Evolutionary conservation across 2,113 vertebrate genomes (phyloP).

Genomic region (Phyllostomus hastatus): DNA sequence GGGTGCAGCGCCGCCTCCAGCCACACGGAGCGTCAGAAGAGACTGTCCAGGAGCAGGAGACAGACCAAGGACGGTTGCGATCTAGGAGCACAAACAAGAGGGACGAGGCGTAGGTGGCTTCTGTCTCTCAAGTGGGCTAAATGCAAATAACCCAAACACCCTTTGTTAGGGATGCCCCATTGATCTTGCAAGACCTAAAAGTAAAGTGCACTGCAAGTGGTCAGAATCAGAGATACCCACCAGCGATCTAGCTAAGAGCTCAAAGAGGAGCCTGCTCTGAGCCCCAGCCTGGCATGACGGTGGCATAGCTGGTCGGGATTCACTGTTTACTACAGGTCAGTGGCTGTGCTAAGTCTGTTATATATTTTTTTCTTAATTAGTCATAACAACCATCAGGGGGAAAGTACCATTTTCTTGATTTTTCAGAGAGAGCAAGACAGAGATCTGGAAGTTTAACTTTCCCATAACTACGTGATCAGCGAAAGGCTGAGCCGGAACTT

Average conservation of each 20-base stretch:
- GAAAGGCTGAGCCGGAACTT: background rate
- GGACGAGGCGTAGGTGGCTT: background rate
- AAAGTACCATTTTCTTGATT: background rate
- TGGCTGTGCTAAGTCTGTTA: background rate
- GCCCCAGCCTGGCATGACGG: too few species aligned
- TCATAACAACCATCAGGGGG: background rate
- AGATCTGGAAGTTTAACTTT: background rate
- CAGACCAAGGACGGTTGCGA: accelerated
- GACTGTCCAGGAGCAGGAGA: accelerated
- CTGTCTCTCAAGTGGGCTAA: background rate
- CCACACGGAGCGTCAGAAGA: too few species aligned
- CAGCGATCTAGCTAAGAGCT: background rate
- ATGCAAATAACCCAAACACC: background rate
- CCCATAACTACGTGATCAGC: background rate
- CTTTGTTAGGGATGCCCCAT: background rate
- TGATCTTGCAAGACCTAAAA: background rate
- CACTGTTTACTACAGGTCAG: background rate
- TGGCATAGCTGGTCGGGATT: too few species aligned
- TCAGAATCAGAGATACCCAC: background rate
- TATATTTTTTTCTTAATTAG: background rate
- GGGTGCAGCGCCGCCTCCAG: background rate
- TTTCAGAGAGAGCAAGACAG: background rate
- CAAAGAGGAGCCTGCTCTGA: background rate
- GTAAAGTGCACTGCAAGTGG: background rate
- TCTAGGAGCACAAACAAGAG: background rate